Conservation (phyloP, 2,888 invertebrate genomes). For the Andrena bicolor region DNA sequence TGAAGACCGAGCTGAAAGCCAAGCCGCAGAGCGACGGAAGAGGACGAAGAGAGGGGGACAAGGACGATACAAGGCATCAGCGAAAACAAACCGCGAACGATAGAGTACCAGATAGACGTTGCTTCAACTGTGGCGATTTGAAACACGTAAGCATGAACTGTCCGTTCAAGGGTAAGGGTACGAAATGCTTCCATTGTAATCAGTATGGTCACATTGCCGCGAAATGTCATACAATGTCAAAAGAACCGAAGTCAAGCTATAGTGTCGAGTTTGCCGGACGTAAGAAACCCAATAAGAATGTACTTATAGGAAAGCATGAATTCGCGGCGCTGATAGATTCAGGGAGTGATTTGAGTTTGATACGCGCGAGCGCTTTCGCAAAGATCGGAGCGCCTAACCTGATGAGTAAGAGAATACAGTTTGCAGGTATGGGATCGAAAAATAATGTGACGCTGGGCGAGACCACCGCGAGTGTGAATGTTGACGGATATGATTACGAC, state of each 20-base stretch:
- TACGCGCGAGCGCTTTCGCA: constrained; percentile 4
- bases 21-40: too few relatives aligned
- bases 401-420: not conserved
- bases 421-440: not conserved
- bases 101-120: constrained; percentile 27
- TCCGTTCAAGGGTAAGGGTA: constrained; percentile 58
- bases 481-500: not conserved
- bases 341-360: constrained; percentile 20
- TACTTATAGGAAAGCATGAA: not conserved
- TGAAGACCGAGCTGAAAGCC: constrained; percentile 13
- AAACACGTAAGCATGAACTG: constrained; percentile 31
- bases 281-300: not conserved
- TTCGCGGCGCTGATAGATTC: constrained; percentile 24
- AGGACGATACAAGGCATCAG: too few relatives aligned
- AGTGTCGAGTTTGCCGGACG: too few relatives aligned
- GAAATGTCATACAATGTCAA: not conserved
- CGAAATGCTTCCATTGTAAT: constrained; percentile 5
- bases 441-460: not conserved
- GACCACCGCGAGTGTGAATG: not conserved
- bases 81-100: too few relatives aligned
- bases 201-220: not conserved
- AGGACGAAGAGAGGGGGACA: too few relatives aligned
- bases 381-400: constrained; percentile 24
- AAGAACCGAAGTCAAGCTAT: not conserved
- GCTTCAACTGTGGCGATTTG: not conserved